A percentile compares a stretch with the other conserved stretches of the same genome.
phyloP scores from a whole-genome alignment of 2,113 vertebrate species.

The Apteryx owenii region DNA sequence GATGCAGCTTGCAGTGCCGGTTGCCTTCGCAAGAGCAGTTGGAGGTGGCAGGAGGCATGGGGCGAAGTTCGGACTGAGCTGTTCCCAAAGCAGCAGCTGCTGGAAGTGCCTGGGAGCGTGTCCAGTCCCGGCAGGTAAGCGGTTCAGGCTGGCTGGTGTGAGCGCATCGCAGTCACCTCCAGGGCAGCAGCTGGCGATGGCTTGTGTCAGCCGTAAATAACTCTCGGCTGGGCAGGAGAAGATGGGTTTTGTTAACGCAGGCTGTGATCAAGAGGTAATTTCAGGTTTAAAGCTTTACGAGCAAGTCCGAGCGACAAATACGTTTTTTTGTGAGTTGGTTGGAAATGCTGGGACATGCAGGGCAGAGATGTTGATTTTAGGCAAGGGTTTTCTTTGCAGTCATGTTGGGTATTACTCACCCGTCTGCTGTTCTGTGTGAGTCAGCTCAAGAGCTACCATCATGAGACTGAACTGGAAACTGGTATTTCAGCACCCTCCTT shows the following conservation, averaged over 20 bases:
- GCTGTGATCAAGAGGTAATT: not conserved
- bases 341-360: not conserved
- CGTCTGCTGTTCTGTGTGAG: not conserved
- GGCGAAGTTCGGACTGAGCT: not conserved
- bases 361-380: not conserved
- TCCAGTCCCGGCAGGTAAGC: not conserved
- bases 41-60: not conserved
- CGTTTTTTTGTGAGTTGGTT: not conserved
- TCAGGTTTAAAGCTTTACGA: not conserved
- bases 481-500: constrained; percentile 3
- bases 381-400: not conserved
- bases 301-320: not conserved
- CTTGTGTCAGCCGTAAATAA: rapidly evolving
- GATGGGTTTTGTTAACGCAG: not conserved
- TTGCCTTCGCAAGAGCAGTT: not conserved
- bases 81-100: rapidly evolving
- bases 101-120: not conserved
- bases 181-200: too few species aligned
- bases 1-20: not conserved
- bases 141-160: not conserved
- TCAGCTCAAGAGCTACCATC: not conserved
- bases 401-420: not conserved
- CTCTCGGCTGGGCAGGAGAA: not conserved
- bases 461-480: not conserved
- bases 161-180: not conserved